A percentile compares a stretch with the other conserved stretches of the same genome.
Conservation (phyloP, 2,797 vertebrate genomes). For the Chiloscyllium punctatum region DNA sequence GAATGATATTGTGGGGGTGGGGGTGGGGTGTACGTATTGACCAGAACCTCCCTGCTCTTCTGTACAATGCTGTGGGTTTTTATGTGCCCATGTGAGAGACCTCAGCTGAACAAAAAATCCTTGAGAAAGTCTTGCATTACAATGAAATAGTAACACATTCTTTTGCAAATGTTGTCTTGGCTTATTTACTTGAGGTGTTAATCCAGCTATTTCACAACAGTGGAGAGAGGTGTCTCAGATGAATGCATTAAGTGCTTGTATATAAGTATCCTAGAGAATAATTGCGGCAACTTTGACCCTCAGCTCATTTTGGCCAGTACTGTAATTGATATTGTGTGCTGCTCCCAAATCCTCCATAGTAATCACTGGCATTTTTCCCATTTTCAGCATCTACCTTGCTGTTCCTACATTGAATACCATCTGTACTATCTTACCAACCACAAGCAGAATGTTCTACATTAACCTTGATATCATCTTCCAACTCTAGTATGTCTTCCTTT, state of each 20-base stretch:
- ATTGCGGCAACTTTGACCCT: background rate
- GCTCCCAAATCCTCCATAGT: background rate
- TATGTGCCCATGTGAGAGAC: background rate
- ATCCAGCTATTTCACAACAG: background rate
- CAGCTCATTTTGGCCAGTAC: background rate
- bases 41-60: background rate
- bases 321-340: background rate
- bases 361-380: background rate
- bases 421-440: background rate
- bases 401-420: background rate
- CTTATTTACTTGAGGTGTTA: background rate
- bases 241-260: background rate
- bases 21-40: background rate
- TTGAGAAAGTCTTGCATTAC: background rate
- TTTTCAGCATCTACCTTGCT: background rate
- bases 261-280: background rate
- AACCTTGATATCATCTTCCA: conserved; percentile 14
- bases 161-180: background rate
- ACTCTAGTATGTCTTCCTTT: background rate
- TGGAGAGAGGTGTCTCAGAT: background rate
- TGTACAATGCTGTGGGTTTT: background rate
- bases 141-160: background rate
- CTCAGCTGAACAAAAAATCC: background rate
- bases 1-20: background rate
- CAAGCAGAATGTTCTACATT: background rate